These are phyloP conservation scores for Phymanthus crucifer DNA, from an alignment of 92 coral and sea anemone genomes.

Conservation along the genomic window DNA sequence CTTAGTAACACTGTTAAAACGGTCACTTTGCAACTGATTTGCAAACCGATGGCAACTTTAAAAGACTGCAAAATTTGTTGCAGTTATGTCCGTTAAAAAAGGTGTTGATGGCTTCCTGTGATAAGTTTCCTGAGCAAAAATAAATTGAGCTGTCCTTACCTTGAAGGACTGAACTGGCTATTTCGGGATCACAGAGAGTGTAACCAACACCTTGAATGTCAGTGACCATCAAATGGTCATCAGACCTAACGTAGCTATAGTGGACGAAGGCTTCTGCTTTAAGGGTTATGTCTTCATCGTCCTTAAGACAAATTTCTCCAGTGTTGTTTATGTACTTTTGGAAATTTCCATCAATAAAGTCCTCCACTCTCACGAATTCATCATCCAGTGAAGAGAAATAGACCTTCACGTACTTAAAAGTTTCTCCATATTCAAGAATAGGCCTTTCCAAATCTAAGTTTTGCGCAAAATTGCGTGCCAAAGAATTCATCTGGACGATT, in stretches of 20 bases:
- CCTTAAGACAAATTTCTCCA: conserved; percentile 32
- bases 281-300: conserved; percentile 9
- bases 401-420: conserved; percentile 43
- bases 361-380: conserved; percentile 42
- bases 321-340: conserved; percentile 45
- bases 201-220: conserved; percentile 72
- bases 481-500: conserved; percentile 35
- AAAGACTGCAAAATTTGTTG: conserved; percentile 14
- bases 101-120: conserved; percentile 28
- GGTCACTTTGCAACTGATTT: conserved; percentile 10
- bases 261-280: conserved; percentile 45
- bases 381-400: conserved; percentile 28
- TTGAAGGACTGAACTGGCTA: conserved; percentile 31
- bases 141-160: conserved; percentile 43
- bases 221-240: conserved; percentile 51
- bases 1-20: conserved; percentile 7
- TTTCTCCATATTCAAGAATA: conserved; percentile 35
- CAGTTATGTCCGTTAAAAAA: conserved; percentile 10
- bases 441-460: conserved; percentile 32
- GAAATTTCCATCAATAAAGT: conserved; percentile 36
- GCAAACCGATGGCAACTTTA: conserved; percentile 10
- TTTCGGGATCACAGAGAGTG: conserved; percentile 67
- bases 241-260: conserved; percentile 32
- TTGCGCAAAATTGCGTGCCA: conserved; percentile 53
- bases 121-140: conserved; percentile 53